Percentiles rank a stretch among this genome's conserved stretches.
Evolutionary conservation across 1,140 invertebrate genomes (phyloP).

Genomic region (Trialeurodes vaporariorum): DNA sequence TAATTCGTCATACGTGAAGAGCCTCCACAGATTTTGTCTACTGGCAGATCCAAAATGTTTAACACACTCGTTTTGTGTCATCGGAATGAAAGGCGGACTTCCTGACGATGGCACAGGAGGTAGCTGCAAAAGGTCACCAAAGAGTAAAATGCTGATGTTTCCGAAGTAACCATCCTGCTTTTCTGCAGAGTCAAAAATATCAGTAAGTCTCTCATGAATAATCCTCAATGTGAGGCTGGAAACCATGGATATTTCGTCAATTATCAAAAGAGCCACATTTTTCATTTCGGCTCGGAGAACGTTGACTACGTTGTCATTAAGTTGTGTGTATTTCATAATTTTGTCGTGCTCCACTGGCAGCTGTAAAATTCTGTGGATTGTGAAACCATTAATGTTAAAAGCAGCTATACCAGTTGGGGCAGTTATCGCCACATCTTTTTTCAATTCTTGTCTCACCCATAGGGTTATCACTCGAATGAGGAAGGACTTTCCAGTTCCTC

Average conservation of each 20-base stretch:
- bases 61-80: not conserved
- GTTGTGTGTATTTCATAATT: conserved; percentile 20
- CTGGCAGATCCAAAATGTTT: not conserved
- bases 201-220: conserved; percentile 17
- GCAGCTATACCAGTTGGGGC: conserved; percentile 28
- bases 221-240: conserved; percentile 27
- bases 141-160: conserved; percentile 17
- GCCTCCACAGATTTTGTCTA: no score
- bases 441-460: conserved; percentile 18
- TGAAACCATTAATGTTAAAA: conserved; percentile 26
- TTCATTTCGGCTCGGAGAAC: conserved; percentile 21
- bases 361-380: conserved; percentile 25
- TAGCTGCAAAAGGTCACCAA: conserved; percentile 30
- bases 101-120: conserved; percentile 30
- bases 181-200: conserved; percentile 19
- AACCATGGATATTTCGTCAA: conserved; percentile 32
- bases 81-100: conserved; percentile 7
- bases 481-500: conserved; percentile 26
- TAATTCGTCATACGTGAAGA: conserved; percentile 15
- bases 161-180: conserved; percentile 20
- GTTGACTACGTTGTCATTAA: conserved; percentile 25
- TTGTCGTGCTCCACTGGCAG: conserved; percentile 24
- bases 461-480: conserved; percentile 19
- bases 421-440: conserved; percentile 23
- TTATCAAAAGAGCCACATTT: conserved; percentile 29